These are phyloP conservation scores for Florisuga fusca DNA, from an alignment of 2,797 vertebrate species.

Conservation along the genomic window DNA sequence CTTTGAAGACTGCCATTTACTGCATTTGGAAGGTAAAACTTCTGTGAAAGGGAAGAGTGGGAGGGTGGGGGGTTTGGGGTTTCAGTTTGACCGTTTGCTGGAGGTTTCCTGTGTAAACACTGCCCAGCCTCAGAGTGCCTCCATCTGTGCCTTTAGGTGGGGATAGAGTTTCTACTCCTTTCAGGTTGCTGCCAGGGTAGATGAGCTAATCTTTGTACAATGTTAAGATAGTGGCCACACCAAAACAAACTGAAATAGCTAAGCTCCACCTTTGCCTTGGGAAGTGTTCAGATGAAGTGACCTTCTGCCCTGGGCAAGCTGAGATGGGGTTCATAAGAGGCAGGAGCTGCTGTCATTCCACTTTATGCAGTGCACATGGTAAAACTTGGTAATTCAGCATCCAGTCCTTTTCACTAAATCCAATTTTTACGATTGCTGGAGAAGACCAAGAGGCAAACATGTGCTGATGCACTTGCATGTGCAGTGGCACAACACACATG, in stretches of 20 bases:
- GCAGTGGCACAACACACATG: fast-evolving
- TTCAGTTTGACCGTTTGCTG: background rate
- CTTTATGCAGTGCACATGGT: fast-evolving
- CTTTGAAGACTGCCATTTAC: background rate
- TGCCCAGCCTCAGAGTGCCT: fast-evolving
- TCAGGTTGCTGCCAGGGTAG: background rate
- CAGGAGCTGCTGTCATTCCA: background rate
- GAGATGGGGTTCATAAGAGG: fast-evolving
- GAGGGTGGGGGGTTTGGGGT: background rate
- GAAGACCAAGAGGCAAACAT: background rate
- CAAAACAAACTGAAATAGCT: background rate
- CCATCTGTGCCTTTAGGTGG: fast-evolving
- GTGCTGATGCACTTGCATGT: background rate
- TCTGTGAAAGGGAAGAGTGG: background rate
- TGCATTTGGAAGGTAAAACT: background rate
- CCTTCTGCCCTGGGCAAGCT: background rate
- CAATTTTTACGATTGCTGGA: fast-evolving
- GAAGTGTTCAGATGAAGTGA: background rate
- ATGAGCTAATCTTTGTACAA: background rate
- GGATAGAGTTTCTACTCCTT: background rate
- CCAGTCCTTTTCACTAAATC: fast-evolving
- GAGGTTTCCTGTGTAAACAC: background rate
- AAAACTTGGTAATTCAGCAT: background rate
- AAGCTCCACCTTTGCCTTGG: background rate
- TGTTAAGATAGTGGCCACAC: background rate